A percentile compares a stretch with the other conserved stretches of the same genome.
Conservation (phyloP, 1,140 invertebrate species). For the Drosophila ercepeae region DNA sequence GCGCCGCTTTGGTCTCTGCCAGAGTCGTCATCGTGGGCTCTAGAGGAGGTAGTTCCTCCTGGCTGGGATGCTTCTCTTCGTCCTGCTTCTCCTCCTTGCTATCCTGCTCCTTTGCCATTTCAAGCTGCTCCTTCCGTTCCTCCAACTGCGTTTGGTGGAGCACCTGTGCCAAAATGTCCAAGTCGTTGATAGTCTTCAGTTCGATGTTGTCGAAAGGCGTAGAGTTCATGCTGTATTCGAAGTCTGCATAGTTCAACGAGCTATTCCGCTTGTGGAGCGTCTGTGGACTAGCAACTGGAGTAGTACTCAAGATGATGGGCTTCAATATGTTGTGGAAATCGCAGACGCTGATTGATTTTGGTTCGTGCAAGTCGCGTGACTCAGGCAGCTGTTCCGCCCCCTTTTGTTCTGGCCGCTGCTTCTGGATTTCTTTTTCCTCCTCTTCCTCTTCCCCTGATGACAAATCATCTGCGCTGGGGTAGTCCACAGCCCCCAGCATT, state of each 20-base stretch:
- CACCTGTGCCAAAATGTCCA: constrained; percentile 92
- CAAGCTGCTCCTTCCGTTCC: constrained; percentile 19
- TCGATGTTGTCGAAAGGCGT: constrained; percentile 96
- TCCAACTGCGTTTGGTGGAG: constrained; percentile 83
- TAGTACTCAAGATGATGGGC: constrained; percentile 63
- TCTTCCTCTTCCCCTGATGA: constrained; percentile 61
- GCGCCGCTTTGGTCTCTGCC: constrained; percentile 72
- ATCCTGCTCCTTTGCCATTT: neutral
- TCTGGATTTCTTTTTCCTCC: neutral
- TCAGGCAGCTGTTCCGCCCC: constrained; percentile 19
- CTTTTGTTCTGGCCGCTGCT: neutral
- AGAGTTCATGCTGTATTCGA: constrained; percentile 92
- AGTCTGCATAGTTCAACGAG: constrained; percentile 89
- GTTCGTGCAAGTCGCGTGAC: constrained; percentile 56
- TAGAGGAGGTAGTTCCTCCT: constrained; percentile 21
- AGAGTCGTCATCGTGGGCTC: constrained; percentile 64
- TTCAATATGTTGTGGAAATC: constrained; percentile 78
- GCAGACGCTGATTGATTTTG: constrained; percentile 85
- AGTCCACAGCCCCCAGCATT: constrained; percentile 85
- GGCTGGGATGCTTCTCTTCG: neutral
- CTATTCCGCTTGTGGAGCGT: constrained; percentile 62
- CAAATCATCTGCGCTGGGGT: constrained; percentile 84
- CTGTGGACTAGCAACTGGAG: constrained; percentile 32
- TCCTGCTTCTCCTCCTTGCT: constrained; percentile 1
- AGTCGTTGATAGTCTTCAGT: constrained; percentile 94